A percentile compares a stretch with the other conserved stretches of the same genome.
phyloP scores from a whole-genome alignment of 2,888 invertebrate genomes.

The Ophonus ardosiacus region DNA sequence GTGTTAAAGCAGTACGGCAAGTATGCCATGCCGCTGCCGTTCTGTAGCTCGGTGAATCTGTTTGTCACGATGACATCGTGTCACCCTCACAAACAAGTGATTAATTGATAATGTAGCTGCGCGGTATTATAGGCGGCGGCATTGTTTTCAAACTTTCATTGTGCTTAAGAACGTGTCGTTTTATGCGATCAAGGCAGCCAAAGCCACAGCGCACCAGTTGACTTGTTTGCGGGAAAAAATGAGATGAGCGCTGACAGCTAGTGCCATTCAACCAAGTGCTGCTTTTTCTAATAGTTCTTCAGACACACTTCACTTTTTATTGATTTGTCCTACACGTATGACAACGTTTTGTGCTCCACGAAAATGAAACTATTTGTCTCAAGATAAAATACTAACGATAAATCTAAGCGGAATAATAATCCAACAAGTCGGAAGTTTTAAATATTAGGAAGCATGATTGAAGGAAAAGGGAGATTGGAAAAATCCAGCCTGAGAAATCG shows the following conservation, averaged over 20 bases:
- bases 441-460: no score
- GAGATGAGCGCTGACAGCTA: slow-evolving; percentile 6
- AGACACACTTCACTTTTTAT: slow-evolving; percentile 14
- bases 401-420: no score
- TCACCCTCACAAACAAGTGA: slow-evolving; percentile 70
- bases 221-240: not conserved
- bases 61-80: slow-evolving; percentile 65
- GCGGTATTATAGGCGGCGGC: slow-evolving; percentile 64
- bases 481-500: no score
- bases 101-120: slow-evolving; percentile 69
- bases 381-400: no score
- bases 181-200: slow-evolving; percentile 36
- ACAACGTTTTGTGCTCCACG: not conserved
- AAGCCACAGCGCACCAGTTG: not conserved
- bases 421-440: no score
- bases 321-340: slow-evolving; percentile 14
- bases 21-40: no score
- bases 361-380: slow-evolving; percentile 12
- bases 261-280: slow-evolving; percentile 11
- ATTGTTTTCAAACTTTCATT: slow-evolving; percentile 57
- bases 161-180: slow-evolving; percentile 43
- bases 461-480: no score
- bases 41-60: slow-evolving; percentile 23
- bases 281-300: slow-evolving; percentile 46
- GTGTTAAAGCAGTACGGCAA: slow-evolving; percentile 65